Conservation (phyloP, 2,888 invertebrate species). For the Deilephila elpenor region DNA sequence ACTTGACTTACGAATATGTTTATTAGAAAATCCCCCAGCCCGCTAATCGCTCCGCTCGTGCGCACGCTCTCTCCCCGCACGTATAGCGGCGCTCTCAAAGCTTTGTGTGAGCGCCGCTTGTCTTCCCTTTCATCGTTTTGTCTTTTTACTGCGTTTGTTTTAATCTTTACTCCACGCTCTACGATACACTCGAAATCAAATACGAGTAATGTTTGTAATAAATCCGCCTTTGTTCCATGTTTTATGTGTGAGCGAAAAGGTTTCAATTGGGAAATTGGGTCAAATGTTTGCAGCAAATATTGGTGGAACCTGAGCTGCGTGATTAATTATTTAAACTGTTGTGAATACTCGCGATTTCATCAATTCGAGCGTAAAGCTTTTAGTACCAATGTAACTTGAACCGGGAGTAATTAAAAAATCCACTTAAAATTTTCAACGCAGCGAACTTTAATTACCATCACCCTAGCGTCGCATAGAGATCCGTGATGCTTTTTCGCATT, state of each 20-base stretch:
- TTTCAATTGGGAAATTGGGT: neutral
- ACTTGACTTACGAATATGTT: too few species aligned
- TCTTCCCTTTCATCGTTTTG: slow-evolving; percentile 19
- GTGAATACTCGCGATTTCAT: neutral
- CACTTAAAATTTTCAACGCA: neutral
- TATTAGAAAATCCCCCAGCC: neutral
- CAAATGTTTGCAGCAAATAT: neutral
- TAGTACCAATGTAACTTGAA: too few species aligned
- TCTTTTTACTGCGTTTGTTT: slow-evolving; percentile 22
- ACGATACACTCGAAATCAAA: slow-evolving; percentile 9
- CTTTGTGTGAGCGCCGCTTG: slow-evolving; percentile 13
- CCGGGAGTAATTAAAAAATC: too few species aligned
- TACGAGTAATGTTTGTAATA: slow-evolving; percentile 3
- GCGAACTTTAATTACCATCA: slow-evolving; percentile 10
- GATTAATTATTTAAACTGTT: neutral
- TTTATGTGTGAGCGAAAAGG: neutral
- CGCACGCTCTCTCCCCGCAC: neutral
- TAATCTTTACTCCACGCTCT: slow-evolving; percentile 14
- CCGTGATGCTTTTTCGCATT: neutral
- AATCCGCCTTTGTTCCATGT: slow-evolving; percentile 5
- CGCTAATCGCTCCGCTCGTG: neutral
- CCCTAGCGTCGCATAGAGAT: neutral
- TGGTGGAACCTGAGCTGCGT: neutral
- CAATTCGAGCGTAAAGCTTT: too few species aligned
- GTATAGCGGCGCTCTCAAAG: slow-evolving; percentile 3